These are phyloP conservation scores for Ditula angustiorana DNA, from an alignment of 2,888 invertebrate genomes.

Conservation along the genomic window DNA sequence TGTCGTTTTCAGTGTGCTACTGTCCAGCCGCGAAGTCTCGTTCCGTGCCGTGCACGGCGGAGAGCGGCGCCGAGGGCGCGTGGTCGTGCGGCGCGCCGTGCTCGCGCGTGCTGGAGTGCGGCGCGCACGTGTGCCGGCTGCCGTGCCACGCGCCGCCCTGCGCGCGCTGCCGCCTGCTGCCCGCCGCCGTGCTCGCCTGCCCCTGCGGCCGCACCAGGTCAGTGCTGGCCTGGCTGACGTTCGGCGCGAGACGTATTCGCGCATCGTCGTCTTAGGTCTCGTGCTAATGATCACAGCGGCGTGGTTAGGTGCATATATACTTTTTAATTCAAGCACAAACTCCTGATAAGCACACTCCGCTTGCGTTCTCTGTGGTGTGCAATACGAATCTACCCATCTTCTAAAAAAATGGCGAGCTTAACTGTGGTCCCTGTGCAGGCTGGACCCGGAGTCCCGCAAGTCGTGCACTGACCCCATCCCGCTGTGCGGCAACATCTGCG, in stretches of 20 bases:
- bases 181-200: conserved; percentile 61
- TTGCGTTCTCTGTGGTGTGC: too few species aligned
- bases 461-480: conserved; percentile 93
- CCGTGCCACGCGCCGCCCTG: conserved; percentile 95
- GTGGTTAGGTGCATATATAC: too few species aligned
- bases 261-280: too few species aligned
- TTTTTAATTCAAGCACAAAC: too few species aligned
- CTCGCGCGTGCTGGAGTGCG: conserved; percentile 93
- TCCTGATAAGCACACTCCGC: too few species aligned
- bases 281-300: too few species aligned
- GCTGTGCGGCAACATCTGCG: conserved; percentile 90
- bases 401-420: too few species aligned
- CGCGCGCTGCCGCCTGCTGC: conserved; percentile 86
- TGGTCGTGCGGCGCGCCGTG: conserved; percentile 91
- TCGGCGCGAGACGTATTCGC: too few species aligned
- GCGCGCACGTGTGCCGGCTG: conserved; percentile 94
- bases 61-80: conserved; percentile 44
- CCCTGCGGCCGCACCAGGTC: conserved; percentile 73
- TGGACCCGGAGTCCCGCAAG: conserved; percentile 79
- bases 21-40: conserved; percentile 64
- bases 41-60: conserved; percentile 61
- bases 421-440: conserved; percentile 52
- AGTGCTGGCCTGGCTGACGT: conserved; percentile 22
- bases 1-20: conserved; percentile 66
- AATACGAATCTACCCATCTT: too few species aligned